Percentiles rank a stretch among this genome's conserved stretches.
phyloP scores from a whole-genome alignment of 1,140 invertebrate genomes.

The Sipha flava region DNA sequence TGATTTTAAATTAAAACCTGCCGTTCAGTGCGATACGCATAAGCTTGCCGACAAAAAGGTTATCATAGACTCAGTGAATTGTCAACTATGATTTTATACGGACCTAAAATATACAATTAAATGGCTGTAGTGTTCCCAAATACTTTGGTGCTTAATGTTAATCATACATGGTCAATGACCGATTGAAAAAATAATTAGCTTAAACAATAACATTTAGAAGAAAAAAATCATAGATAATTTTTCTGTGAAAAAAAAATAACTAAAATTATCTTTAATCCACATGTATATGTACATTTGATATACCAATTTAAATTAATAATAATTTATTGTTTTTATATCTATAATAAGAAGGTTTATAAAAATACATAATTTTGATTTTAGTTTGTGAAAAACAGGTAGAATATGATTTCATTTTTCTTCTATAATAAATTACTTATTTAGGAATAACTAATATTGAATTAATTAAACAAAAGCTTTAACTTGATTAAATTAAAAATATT shows the following conservation, averaged over 20 bases:
- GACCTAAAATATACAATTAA: background rate
- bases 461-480: no score
- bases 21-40: background rate
- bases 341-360: background rate
- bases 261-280: background rate
- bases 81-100: background rate
- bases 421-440: background rate
- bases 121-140: background rate
- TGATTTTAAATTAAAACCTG: conserved; percentile 14
- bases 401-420: no score
- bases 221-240: background rate
- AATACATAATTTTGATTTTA: background rate
- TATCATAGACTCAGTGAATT: background rate
- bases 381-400: background rate
- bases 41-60: conserved; percentile 10
- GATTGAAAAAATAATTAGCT: background rate
- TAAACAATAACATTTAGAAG: background rate
- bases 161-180: background rate
- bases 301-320: background rate
- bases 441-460: no score
- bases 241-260: background rate
- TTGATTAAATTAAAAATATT: no score
- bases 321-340: background rate
- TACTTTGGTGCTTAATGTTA: background rate
- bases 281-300: background rate